A percentile compares a stretch with the other conserved stretches of the same genome.
phyloP scores from a whole-genome alignment of 1,140 invertebrate species.

The Trialeurodes vaporariorum region DNA sequence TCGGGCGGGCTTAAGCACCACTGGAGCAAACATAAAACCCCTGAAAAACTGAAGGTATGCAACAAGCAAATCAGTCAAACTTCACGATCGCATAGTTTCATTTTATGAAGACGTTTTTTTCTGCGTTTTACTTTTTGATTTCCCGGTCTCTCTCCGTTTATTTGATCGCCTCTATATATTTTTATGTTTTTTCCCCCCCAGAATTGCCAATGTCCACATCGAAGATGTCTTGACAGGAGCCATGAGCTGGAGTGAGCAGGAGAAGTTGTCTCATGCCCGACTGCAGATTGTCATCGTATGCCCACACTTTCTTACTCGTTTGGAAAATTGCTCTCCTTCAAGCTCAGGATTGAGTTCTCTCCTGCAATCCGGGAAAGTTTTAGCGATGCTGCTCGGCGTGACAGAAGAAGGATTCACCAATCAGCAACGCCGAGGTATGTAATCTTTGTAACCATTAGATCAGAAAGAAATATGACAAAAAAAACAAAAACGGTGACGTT shows the following conservation, averaged over 20 bases:
- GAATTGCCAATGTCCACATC: constrained; percentile 55
- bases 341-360: constrained; percentile 7
- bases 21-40: neutral
- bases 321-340: constrained; percentile 34
- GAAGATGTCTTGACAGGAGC: constrained; percentile 49
- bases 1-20: neutral
- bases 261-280: constrained; percentile 26
- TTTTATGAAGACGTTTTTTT: neutral
- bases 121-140: neutral
- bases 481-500: too few relatives aligned
- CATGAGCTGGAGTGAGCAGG: constrained; percentile 39
- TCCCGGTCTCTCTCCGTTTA: neutral
- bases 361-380: constrained; percentile 40
- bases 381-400: constrained; percentile 67
- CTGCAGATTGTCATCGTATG: constrained; percentile 68
- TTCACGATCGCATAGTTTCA: neutral
- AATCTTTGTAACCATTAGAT: too few relatives aligned
- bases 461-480: too few relatives aligned
- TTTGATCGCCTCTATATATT: neutral
- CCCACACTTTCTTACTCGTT: constrained; percentile 48
- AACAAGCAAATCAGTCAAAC: neutral
- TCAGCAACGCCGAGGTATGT: constrained; percentile 41
- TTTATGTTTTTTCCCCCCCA: constrained; percentile 33
- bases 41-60: neutral
- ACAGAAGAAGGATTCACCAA: constrained; percentile 47